Conservation (phyloP, 2,797 vertebrate genomes). For the Okamejei kenojei region DNA sequence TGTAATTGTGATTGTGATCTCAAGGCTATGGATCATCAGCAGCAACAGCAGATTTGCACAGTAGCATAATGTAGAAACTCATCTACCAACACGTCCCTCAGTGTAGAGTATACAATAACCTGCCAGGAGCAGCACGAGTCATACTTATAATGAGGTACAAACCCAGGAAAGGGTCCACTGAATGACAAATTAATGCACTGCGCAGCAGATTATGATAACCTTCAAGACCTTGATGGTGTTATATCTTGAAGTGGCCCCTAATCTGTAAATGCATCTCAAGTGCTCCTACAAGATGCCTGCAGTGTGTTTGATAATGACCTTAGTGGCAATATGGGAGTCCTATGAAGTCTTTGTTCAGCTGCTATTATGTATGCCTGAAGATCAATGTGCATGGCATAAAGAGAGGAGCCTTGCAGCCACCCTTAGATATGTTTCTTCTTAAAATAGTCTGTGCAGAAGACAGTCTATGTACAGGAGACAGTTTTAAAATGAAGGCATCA, state of each 20-base stretch:
- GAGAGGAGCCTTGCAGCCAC: not conserved
- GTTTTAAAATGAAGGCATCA: not conserved
- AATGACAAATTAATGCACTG: not conserved
- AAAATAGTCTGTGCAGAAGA: not conserved
- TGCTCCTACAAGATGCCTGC: not conserved
- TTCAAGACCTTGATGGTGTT: not conserved
- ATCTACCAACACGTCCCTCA: not conserved
- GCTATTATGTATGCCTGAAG: not conserved
- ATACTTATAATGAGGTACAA: not conserved
- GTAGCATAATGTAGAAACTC: not conserved
- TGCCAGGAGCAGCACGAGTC: not conserved
- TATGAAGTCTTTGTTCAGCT: not conserved
- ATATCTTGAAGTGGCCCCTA: not conserved
- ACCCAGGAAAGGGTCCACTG: not conserved
- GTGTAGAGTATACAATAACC: not conserved
- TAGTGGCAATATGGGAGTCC: not conserved
- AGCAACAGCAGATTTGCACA: not conserved
- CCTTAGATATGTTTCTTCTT: not conserved
- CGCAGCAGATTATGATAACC: not conserved
- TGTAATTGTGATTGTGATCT: no score
- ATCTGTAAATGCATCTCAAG: not conserved
- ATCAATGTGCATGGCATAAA: not conserved
- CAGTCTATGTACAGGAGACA: not conserved
- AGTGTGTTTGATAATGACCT: not conserved
- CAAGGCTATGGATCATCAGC: not conserved